A percentile compares a stretch with the other conserved stretches of the same genome.
Evolutionary conservation across 2,797 vertebrate genomes (phyloP).

Genomic region (Psittacula echo): DNA sequence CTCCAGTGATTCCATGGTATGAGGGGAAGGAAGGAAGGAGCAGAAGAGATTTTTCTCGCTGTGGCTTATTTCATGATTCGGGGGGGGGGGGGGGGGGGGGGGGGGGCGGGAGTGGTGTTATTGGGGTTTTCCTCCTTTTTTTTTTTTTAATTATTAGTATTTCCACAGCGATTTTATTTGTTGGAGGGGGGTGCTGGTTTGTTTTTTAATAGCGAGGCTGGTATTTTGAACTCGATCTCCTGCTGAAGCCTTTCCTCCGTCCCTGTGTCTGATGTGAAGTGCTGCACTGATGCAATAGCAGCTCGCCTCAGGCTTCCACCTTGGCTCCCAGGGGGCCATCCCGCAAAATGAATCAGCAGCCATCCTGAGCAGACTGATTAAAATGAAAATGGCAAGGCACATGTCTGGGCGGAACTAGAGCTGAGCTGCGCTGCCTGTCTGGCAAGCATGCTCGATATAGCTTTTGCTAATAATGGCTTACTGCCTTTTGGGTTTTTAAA

Average conservation of each 20-base stretch:
- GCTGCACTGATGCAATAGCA: slow-evolving; percentile 76
- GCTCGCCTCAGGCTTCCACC: slow-evolving; percentile 79
- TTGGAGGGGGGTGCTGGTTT: neutral
- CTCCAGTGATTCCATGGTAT: neutral
- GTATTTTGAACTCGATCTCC: slow-evolving; percentile 21
- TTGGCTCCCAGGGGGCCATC: slow-evolving; percentile 82
- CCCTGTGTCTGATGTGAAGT: slow-evolving; percentile 67
- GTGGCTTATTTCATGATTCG: slow-evolving; percentile 18
- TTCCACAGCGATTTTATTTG: neutral
- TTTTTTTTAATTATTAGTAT: neutral
- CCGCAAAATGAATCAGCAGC: slow-evolving; percentile 88
- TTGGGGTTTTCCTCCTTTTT: neutral
- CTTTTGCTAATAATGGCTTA: slow-evolving; percentile 88
- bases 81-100: neutral
- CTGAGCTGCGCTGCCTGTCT: slow-evolving; percentile 84
- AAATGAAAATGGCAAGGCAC: slow-evolving; percentile 85
- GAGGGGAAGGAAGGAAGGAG: neutral
- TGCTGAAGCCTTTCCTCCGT: slow-evolving; percentile 42
- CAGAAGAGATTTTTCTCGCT: neutral
- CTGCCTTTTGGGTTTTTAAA: slow-evolving; percentile 76
- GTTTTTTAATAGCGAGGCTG: slow-evolving; percentile 37
- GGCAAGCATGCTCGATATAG: slow-evolving; percentile 88
- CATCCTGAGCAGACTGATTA: slow-evolving; percentile 85
- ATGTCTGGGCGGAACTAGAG: slow-evolving; percentile 84
- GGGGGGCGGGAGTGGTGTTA: too few species aligned